phyloP scores from a whole-genome alignment of 2,888 invertebrate genomes.

The Sphinx pinastri region DNA sequence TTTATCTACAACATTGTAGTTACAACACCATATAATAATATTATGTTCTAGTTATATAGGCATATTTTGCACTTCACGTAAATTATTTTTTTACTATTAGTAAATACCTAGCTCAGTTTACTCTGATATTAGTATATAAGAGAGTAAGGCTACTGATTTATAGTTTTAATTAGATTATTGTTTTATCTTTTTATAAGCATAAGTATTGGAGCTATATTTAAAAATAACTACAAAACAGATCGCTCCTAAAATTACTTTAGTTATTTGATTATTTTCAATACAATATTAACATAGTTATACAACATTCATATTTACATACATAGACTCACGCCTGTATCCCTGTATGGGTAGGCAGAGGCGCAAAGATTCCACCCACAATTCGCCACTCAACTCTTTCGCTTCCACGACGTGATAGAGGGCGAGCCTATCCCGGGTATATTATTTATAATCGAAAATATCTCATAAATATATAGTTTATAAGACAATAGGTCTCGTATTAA shows the following conservation, averaged over 20 bases:
- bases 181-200: no score
- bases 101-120: no score
- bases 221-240: background rate
- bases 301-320: slow-evolving; percentile 3
- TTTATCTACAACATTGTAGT: no score
- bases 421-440: background rate
- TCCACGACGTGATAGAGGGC: background rate
- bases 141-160: no score
- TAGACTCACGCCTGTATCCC: slow-evolving; percentile 1
- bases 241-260: background rate
- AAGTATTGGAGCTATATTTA: no score
- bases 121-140: no score
- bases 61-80: no score
- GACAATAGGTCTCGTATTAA: no score
- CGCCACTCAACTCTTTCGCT: background rate
- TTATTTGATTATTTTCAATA: background rate
- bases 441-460: background rate
- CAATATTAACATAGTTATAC: background rate
- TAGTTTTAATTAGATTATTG: no score
- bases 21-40: no score
- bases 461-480: background rate
- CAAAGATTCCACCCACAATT: background rate
- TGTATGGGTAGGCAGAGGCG: background rate
- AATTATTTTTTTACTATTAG: no score
- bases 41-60: no score